Evolutionary conservation across 2,113 vertebrate species (phyloP).

Genomic region (Prochilodus magdalenae): DNA sequence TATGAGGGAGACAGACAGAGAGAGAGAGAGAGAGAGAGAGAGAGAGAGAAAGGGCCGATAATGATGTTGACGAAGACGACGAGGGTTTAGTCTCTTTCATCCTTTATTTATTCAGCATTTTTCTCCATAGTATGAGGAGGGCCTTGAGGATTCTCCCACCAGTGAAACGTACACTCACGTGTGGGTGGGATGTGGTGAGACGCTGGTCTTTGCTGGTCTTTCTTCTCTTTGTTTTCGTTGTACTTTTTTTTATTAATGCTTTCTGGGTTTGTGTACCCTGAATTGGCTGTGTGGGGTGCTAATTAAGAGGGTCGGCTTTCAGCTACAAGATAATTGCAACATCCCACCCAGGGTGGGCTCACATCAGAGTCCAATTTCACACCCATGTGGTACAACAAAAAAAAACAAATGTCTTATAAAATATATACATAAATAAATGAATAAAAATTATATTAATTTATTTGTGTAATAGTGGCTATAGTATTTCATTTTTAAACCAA

Average conservation of each 20-base stretch:
- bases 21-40: not conserved
- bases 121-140: not conserved
- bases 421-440: too few species aligned
- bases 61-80: not conserved
- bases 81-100: not conserved
- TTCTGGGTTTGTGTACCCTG: not conserved
- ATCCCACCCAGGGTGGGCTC: too few species aligned
- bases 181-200: not conserved
- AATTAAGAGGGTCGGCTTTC: not conserved
- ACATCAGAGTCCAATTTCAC: too few species aligned
- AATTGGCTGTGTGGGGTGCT: not conserved
- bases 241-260: not conserved
- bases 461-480: too few species aligned
- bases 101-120: conserved; percentile 9
- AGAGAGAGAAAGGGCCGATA: not conserved
- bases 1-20: not conserved
- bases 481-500: too few species aligned
- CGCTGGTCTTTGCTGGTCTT: not conserved
- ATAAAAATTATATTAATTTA: too few species aligned
- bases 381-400: too few species aligned
- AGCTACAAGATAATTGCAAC: not conserved
- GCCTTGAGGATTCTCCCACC: not conserved
- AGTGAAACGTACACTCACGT: not conserved
- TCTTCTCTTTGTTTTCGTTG: not conserved
- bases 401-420: too few species aligned